These are phyloP conservation scores for Scaptomyza caliginosa DNA, from an alignment of 2,888 invertebrate genomes.

Conservation along the genomic window DNA sequence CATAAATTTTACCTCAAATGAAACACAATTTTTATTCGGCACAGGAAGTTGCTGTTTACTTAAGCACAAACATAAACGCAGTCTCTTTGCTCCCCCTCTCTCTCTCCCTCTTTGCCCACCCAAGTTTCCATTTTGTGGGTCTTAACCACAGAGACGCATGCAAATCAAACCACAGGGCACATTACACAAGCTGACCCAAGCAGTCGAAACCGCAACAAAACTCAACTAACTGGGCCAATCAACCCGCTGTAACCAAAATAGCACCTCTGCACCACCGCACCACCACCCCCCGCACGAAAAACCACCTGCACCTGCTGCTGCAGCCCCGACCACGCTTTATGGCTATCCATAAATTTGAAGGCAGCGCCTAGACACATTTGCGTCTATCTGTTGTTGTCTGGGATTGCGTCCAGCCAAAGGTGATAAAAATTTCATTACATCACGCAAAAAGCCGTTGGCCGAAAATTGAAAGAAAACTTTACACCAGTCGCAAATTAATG, in stretches of 20 bases:
- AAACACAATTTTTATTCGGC: conserved; percentile 43
- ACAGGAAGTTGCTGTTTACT: conserved; percentile 79
- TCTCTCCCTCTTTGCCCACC: conserved; percentile 35
- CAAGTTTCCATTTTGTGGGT: conserved; percentile 28
- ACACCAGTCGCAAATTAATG: conserved; percentile 64
- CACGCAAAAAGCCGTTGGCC: conserved; percentile 58
- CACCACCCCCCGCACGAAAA: conserved; percentile 31
- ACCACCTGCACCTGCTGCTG: conserved; percentile 34
- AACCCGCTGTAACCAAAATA: neutral
- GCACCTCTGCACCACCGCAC: neutral
- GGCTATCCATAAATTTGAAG: conserved; percentile 74
- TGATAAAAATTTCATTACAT: conserved; percentile 78
- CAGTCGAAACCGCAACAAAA: conserved; percentile 61
- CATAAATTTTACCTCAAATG: conserved; percentile 61
- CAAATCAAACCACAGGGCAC: conserved; percentile 67
- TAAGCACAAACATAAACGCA: conserved; percentile 35
- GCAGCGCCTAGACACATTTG: conserved; percentile 69
- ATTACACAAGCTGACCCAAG: conserved; percentile 71
- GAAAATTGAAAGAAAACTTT: conserved; percentile 53
- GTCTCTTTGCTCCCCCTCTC: conserved; percentile 46
- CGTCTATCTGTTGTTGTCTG: conserved; percentile 9
- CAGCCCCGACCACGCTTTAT: conserved; percentile 58
- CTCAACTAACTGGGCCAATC: conserved; percentile 59
- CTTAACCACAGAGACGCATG: conserved; percentile 35
- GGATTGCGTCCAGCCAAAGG: conserved; percentile 44